phyloP scores from a whole-genome alignment of 2,797 vertebrate species.

The Capromys pilorides region DNA sequence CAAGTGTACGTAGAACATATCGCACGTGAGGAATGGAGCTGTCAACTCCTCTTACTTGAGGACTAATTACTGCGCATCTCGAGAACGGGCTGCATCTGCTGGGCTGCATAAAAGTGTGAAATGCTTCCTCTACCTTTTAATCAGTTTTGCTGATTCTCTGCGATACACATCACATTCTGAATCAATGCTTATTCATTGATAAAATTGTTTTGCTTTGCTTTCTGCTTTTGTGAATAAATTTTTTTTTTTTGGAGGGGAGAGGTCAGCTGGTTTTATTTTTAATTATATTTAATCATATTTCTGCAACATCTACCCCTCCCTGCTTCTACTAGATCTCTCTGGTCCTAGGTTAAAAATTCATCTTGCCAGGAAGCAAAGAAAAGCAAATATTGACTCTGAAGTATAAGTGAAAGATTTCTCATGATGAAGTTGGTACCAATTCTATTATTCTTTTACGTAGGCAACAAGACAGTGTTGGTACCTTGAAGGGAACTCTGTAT shows the following conservation, averaged over 20 bases:
- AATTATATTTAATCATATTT: not conserved
- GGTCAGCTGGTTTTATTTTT: not conserved
- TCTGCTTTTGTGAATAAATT: not conserved
- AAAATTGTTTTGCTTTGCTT: not conserved
- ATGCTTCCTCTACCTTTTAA: not conserved
- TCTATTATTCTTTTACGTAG: not conserved
- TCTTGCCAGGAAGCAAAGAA: not conserved
- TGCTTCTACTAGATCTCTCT: not conserved
- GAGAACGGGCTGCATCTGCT: not conserved
- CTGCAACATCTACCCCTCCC: not conserved
- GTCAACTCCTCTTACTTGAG: slow-evolving; percentile 32
- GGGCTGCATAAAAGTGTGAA: not conserved
- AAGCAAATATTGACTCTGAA: not conserved
- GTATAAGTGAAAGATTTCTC: not conserved
- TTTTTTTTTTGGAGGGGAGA: not conserved
- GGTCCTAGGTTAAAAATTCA: not conserved
- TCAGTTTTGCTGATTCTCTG: not conserved
- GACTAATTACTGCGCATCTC: slow-evolving; percentile 44
- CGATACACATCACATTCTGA: not conserved
- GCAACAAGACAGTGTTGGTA: not conserved
- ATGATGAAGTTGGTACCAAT: not conserved
- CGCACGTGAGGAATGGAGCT: not conserved
- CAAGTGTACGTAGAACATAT: not conserved
- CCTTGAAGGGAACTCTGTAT: not conserved
- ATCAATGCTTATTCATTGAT: not conserved